Conservation (phyloP, 2,113 vertebrate species). For the Sialia sialis region DNA sequence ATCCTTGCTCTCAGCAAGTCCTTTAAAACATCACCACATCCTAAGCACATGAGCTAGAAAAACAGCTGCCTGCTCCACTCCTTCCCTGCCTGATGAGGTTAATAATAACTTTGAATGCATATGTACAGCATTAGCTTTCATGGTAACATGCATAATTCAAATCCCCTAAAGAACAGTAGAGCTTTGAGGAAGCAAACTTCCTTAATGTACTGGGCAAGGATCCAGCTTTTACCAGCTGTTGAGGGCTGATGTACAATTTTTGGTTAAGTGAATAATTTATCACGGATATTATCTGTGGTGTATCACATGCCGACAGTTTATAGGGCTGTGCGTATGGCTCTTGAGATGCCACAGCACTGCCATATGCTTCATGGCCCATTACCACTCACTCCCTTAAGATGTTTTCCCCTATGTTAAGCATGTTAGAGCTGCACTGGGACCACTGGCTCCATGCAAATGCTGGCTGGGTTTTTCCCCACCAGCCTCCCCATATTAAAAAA, state of each 20-base stretch:
- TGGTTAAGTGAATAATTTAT: slow-evolving; percentile 78
- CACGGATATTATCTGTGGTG: slow-evolving; percentile 68
- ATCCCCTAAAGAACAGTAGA: slow-evolving; percentile 71
- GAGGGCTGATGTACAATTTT: slow-evolving; percentile 72
- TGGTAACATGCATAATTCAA: slow-evolving; percentile 74
- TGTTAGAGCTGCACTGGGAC: slow-evolving; percentile 18
- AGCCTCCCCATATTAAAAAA: background rate
- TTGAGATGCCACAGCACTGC: slow-evolving; percentile 67
- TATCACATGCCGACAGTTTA: slow-evolving; percentile 67
- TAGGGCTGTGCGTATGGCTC: slow-evolving; percentile 67
- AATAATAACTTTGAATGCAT: slow-evolving; percentile 77
- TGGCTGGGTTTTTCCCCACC: background rate
- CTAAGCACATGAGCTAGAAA: slow-evolving; percentile 35
- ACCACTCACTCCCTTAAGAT: slow-evolving; percentile 63
- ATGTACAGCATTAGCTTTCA: slow-evolving; percentile 73
- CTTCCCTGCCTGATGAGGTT: slow-evolving; percentile 72
- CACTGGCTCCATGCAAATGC: background rate
- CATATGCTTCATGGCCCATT: slow-evolving; percentile 73
- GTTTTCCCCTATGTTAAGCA: slow-evolving; percentile 21
- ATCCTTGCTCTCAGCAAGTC: slow-evolving; percentile 40
- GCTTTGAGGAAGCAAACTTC: slow-evolving; percentile 76
- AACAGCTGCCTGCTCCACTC: slow-evolving; percentile 64
- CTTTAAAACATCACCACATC: slow-evolving; percentile 23
- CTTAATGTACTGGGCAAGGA: slow-evolving; percentile 70
- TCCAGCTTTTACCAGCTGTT: slow-evolving; percentile 71